Percentiles rank a stretch among this genome's conserved stretches.
phyloP scores from a whole-genome alignment of 2,113 vertebrate species.

The Rousettus leschenaultii region DNA sequence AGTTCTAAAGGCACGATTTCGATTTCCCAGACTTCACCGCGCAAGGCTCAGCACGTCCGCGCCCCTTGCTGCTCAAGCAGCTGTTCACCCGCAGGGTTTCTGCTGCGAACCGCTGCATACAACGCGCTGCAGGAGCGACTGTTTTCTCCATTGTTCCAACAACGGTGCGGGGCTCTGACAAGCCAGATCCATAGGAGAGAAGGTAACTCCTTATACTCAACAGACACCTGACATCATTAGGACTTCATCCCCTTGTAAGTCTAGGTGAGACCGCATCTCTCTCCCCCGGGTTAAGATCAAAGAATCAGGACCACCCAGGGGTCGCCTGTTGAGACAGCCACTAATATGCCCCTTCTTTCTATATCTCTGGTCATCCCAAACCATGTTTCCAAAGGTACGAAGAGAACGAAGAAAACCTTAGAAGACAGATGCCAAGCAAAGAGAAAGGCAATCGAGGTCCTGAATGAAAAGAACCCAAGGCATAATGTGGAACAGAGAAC shows the following conservation, averaged over 20 bases:
- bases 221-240: neutral
- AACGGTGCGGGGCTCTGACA: neutral
- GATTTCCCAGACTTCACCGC: neutral
- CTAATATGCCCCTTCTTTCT: neutral
- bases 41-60: too few species aligned
- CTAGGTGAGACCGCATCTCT: neutral
- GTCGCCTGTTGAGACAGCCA: neutral
- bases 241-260: neutral
- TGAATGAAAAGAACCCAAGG: neutral
- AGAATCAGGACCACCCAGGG: rapidly evolving
- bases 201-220: too few species aligned
- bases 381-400: neutral
- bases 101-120: neutral
- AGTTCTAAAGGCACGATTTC: neutral
- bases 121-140: neutral
- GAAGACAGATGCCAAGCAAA: neutral
- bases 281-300: neutral
- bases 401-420: neutral
- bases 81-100: neutral
- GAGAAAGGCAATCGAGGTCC: neutral
- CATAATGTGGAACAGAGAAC: neutral
- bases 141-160: neutral
- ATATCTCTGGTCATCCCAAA: neutral
- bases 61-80: neutral
- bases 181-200: neutral